These are phyloP conservation scores for Scaptomyza pallida DNA, from an alignment of 1,140 invertebrate species.

Conservation along the genomic window DNA sequence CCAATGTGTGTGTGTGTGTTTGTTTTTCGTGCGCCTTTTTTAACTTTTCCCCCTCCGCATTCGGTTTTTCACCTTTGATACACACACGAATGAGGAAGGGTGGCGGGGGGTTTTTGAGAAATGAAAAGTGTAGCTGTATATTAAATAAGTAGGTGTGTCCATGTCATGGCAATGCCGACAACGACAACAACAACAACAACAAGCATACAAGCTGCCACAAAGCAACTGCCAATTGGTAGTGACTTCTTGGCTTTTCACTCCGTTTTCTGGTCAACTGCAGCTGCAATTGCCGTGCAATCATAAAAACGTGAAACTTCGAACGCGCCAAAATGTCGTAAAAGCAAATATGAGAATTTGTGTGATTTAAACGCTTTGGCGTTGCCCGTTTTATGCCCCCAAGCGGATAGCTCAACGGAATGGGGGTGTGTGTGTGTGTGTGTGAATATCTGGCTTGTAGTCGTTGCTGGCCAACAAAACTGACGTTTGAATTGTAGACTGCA, in stretches of 20 bases:
- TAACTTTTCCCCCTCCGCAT: slow-evolving; percentile 38
- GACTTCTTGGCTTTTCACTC: slow-evolving; percentile 5
- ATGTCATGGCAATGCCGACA: slow-evolving; percentile 47
- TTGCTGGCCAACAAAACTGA: slow-evolving; percentile 14
- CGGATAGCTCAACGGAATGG: not conserved
- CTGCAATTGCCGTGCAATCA: slow-evolving; percentile 49
- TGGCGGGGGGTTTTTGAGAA: slow-evolving; percentile 44
- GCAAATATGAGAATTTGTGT: slow-evolving; percentile 64
- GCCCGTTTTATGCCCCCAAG: not conserved
- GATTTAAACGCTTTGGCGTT: slow-evolving; percentile 64
- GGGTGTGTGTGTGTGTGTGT: not conserved
- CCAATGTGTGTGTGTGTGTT: slow-evolving; percentile 48
- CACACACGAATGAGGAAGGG: slow-evolving; percentile 2
- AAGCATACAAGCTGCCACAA: slow-evolving; percentile 16
- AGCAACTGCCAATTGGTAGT: slow-evolving; percentile 28
- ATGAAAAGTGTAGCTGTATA: slow-evolving; percentile 77
- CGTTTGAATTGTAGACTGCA: slow-evolving; percentile 76
- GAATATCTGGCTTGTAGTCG: slow-evolving; percentile 15
- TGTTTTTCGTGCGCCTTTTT: slow-evolving; percentile 65
- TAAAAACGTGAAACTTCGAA: slow-evolving; percentile 59
- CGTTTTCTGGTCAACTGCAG: slow-evolving; percentile 6
- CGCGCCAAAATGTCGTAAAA: slow-evolving; percentile 60
- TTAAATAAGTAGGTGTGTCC: slow-evolving; percentile 76
- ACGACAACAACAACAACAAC: too few relatives aligned
- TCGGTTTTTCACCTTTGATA: slow-evolving; percentile 75